These are phyloP conservation scores for Orthonyx spaldingii DNA, from an alignment of 2,113 vertebrate species.

Conservation along the genomic window DNA sequence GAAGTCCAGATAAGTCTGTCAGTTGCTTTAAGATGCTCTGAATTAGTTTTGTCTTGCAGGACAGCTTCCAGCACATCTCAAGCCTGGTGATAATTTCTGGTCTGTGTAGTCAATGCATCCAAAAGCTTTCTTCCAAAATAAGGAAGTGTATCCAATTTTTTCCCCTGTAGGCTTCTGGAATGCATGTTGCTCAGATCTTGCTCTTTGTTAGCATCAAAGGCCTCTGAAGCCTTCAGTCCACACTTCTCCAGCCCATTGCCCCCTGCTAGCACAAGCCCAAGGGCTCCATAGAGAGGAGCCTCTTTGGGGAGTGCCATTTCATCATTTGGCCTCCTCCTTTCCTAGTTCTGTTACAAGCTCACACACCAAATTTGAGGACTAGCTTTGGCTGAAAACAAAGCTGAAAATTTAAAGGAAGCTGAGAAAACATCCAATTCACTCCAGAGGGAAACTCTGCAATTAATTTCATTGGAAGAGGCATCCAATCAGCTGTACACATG, in stretches of 20 bases:
- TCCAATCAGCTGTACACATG: background rate
- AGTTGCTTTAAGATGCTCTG: background rate
- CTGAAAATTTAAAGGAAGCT: conserved; percentile 11
- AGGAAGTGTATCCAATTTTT: background rate
- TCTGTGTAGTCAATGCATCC: background rate
- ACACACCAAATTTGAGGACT: background rate
- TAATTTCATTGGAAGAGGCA: background rate
- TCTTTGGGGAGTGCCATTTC: conserved; percentile 34
- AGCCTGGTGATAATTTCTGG: background rate
- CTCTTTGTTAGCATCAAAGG: background rate
- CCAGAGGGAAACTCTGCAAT: conserved; percentile 16
- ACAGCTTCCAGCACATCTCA: background rate
- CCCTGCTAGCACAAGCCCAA: background rate
- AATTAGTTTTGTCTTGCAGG: background rate
- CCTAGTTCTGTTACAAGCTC: background rate
- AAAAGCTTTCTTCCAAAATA: background rate
- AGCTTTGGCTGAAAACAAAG: background rate
- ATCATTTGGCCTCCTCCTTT: background rate
- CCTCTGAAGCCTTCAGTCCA: background rate
- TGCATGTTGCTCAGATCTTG: background rate
- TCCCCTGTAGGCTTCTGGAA: background rate
- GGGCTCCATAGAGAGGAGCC: background rate
- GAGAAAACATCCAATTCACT: background rate
- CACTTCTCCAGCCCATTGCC: background rate
- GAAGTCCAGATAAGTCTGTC: background rate